Evolutionary conservation across 2,888 invertebrate genomes (phyloP), one percentile per base, ranked within the genome.

Genomic region (Philereme vetulata): DNA sequence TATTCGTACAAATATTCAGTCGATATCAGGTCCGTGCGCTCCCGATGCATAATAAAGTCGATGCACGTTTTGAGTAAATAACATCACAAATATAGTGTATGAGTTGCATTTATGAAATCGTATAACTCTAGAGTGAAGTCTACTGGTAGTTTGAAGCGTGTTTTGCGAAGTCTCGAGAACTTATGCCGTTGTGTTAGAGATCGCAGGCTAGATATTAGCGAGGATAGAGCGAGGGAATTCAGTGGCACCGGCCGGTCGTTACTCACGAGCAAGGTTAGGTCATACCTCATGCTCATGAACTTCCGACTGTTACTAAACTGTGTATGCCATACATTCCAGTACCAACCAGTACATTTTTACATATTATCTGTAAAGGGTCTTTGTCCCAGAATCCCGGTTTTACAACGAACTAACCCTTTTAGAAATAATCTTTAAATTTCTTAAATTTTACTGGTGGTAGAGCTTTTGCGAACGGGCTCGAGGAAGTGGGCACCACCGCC

Each of bases 1-100:
- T 66, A 62, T 60, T 59, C 51, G 44, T 58, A 58, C 46, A 60
- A 62, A 64, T 61, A 67, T 67, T 60, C 51, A 33, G 44, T 51
- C 53, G 42, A 56, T 62, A 60, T 60, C 53, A 57, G 62, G 55
- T 59, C 56, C 56, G 47, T 55, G 55, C 62, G 46, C 56, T 49
- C 47, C 51, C 4, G 43, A 44, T 43, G 47, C 42, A 11, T 44
- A 64, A 64, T 58, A 36, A 49, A 60, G 44, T 52, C 57, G 55
- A 60, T 57, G 52, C 54, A 56, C 48, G 46, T 56, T 62, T 46
- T 50, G 35, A 46, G 47, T 57, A 49, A 45, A 52, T 56, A 52
- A 56, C 44, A 56, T 38, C 33, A 32, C 53, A 59, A 44, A 43
- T 36, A 56, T 47, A 32, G n/a, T n/a, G n/a, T n/a, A n/a, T n/a